Percentiles rank a stretch among this genome's conserved stretches.
Evolutionary conservation across 2,797 vertebrate species (phyloP).

Genomic region (Ctenopoma multispine): DNA sequence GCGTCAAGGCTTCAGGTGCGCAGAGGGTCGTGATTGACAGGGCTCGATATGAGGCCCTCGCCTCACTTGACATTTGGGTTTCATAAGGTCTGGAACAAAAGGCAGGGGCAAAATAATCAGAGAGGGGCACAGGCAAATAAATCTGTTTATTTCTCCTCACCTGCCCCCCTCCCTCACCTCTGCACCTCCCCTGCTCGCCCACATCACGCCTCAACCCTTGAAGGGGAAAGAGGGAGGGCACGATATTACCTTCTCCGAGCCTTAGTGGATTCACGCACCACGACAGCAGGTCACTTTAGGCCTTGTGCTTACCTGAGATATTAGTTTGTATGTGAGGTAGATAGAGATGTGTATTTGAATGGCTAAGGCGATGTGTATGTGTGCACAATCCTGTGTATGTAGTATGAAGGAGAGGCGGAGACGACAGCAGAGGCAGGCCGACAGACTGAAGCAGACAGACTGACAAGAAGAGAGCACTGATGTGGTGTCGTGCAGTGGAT

Average conservation of each 20-base stretch:
- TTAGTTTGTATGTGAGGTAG: conserved; percentile 81
- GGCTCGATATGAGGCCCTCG: conserved; percentile 92
- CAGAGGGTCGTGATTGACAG: conserved; percentile 94
- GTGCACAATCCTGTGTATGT: conserved; percentile 65
- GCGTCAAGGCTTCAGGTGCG: conserved; percentile 88
- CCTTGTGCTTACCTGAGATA: conserved; percentile 82
- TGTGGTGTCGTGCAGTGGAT: conserved; percentile 58
- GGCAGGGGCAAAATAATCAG: conserved; percentile 86
- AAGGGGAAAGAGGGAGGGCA: conserved; percentile 66
- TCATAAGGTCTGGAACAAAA: conserved; percentile 92
- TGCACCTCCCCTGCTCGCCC: conserved; percentile 65
- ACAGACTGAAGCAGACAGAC: conserved; percentile 31
- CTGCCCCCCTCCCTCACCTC: conserved; percentile 61
- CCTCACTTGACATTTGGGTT: conserved; percentile 97
- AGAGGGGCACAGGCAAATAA: conserved; percentile 88
- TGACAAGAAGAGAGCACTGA: conserved; percentile 40
- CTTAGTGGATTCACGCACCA: conserved; percentile 76
- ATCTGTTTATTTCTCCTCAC: conserved; percentile 88
- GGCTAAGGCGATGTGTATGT: conserved; percentile 55
- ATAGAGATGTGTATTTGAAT: conserved; percentile 81
- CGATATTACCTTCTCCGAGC: conserved; percentile 80
- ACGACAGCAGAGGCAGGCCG: conserved; percentile 60
- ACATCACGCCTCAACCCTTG: conserved; percentile 69
- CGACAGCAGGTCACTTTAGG: conserved; percentile 82
- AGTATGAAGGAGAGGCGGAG: conserved; percentile 62